These are phyloP conservation scores for Sipha maydis DNA, from an alignment of 2,888 invertebrate species.

Conservation along the genomic window DNA sequence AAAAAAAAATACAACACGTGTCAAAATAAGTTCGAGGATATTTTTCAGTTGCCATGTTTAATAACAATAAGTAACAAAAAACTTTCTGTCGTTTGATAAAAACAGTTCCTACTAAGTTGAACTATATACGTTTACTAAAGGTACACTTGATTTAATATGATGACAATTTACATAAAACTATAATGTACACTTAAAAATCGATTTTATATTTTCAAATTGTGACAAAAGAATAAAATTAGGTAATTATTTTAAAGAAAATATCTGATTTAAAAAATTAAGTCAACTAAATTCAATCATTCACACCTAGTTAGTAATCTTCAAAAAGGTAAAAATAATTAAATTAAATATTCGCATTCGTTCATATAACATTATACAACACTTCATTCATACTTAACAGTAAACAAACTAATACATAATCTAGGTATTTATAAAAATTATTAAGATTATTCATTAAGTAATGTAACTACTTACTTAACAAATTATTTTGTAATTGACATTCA, in stretches of 20 bases:
- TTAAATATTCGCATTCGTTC: background rate
- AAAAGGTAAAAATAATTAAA: background rate
- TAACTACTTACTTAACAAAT: background rate
- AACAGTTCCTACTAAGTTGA: background rate
- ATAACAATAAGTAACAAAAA: conserved; percentile 41
- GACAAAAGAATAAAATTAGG: background rate
- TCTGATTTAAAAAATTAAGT: background rate
- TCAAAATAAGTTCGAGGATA: conserved; percentile 27
- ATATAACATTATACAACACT: background rate
- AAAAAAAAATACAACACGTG: background rate
- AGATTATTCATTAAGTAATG: too few species aligned
- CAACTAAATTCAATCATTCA: background rate
- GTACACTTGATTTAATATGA: background rate
- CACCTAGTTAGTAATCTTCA: background rate
- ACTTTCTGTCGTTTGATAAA: conserved; percentile 37
- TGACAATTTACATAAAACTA: background rate
- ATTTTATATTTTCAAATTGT: background rate
- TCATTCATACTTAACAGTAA: too few species aligned
- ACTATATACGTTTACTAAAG: background rate
- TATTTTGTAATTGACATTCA: background rate
- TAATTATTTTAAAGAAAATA: background rate
- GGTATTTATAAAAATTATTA: too few species aligned
- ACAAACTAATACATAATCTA: too few species aligned
- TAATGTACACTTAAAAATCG: background rate
- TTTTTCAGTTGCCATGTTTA: conserved; percentile 31